Evolutionary conservation across 2,888 invertebrate species (phyloP), one percentile per base, ranked within the genome.

Genomic region (Erebia ligea): DNA sequence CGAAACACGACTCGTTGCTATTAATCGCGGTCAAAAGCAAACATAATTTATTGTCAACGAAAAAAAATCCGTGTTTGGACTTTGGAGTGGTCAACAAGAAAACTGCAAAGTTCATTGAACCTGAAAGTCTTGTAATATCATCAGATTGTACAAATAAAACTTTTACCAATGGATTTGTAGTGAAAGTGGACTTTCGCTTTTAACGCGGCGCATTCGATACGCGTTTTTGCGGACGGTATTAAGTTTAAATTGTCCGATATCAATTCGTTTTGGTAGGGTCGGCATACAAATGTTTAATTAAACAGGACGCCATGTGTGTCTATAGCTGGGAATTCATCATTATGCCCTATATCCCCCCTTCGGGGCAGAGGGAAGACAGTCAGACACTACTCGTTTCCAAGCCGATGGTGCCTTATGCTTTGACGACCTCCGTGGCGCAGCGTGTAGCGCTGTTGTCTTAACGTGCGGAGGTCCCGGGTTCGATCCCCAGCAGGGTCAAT

Each of bases 131-230:
- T 66, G 57, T 71, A 68, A 68, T 66, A 69, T 66, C 65, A 68
- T 66, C 69, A 73, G 70, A 68, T 61, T 67, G 72, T 73, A 73
- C 69, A 74, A 79, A 80, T 78, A 79, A 75, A 73, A 79, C 77
- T 78, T 78, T 80, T 78, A 80, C 81, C 71, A 72, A 64, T 75
- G 73, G 77, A 79, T 82, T 62, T 80, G 78, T 75, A 70, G 79
- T 77, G 84, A 85, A 83, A 84, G 83, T 76, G 45, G 10, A 80
- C 83, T 82, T 82, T 82, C 82, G 73, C 80, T 72, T 67, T 59
- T 68, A 63, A 64, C 69, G 65, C 67, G 58, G 48, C 62, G 70
- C 68, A 67, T 74, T 74, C 71, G 74, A 72, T 66, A 74, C 75
- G 78, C 76, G 75, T 75, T 78, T 76, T 73, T 67, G 69, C 73